Conservation (phyloP, 2,113 vertebrate genomes). For the Pithys albifrons region DNA sequence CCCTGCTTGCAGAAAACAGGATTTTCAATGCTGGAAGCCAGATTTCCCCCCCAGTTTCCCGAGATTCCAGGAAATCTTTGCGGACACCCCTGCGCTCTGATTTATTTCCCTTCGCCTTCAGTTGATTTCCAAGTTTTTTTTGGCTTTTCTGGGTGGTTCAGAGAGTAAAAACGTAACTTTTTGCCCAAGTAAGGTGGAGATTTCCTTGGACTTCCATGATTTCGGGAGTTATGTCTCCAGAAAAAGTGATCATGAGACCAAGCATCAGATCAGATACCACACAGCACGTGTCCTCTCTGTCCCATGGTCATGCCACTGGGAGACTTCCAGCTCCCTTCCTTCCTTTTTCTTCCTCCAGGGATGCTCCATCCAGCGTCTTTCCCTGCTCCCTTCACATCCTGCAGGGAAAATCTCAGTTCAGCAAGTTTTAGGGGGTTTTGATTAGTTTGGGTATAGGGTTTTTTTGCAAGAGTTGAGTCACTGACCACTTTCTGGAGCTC, state of each 20-base stretch:
- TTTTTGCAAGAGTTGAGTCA: not conserved
- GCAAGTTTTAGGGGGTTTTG: too few species aligned
- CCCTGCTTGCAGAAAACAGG: accelerated
- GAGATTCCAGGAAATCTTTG: too few species aligned
- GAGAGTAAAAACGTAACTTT: accelerated
- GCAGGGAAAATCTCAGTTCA: not conserved
- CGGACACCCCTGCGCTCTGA: accelerated
- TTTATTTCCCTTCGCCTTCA: not conserved
- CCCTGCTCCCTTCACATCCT: not conserved
- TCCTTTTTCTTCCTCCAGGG: not conserved
- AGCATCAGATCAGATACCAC: not conserved
- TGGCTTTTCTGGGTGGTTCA: not conserved
- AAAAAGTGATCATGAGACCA: not conserved
- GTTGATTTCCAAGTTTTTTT: accelerated
- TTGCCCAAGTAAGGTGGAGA: not conserved
- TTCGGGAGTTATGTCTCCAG: not conserved
- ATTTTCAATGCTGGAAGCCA: not conserved
- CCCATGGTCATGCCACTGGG: accelerated
- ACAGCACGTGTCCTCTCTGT: not conserved
- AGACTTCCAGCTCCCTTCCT: not conserved
- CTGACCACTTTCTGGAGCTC: not conserved
- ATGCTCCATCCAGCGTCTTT: not conserved
- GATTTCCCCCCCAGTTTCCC: not conserved
- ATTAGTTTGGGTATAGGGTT: not conserved
- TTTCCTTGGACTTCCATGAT: not conserved